These are phyloP conservation scores for Brachylomia viminalis DNA, from an alignment of 2,888 invertebrate genomes.

Conservation along the genomic window DNA sequence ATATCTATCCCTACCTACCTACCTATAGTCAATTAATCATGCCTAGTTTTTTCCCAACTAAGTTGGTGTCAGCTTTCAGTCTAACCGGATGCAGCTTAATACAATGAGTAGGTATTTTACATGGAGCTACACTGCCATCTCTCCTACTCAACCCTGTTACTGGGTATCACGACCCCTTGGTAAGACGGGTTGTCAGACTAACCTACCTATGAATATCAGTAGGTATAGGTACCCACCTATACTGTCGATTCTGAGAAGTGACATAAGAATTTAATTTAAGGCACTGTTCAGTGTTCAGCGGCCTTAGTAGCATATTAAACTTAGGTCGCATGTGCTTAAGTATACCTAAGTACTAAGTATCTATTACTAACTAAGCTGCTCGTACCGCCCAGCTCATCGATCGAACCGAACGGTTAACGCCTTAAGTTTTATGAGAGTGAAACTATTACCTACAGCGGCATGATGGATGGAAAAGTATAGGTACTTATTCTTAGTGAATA, in stretches of 20 bases:
- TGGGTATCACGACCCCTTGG: too few relatives aligned
- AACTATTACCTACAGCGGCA: not conserved
- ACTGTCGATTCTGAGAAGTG: not conserved
- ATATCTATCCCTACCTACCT: too few relatives aligned
- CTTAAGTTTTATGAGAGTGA: constrained; percentile 10
- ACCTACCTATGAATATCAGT: not conserved
- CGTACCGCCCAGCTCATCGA: not conserved
- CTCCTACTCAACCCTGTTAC: too few relatives aligned
- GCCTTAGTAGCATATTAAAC: not conserved
- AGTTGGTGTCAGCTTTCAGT: too few relatives aligned
- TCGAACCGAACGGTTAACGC: constrained; percentile 22
- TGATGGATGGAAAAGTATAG: not conserved
- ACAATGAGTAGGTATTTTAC: too few relatives aligned
- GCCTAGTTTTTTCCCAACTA: too few relatives aligned
- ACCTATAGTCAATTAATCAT: too few relatives aligned
- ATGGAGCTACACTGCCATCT: too few relatives aligned
- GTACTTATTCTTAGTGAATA: not conserved
- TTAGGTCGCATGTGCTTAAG: not conserved
- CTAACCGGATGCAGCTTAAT: too few relatives aligned
- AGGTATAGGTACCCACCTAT: too few relatives aligned
- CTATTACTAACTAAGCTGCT: not conserved
- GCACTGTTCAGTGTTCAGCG: not conserved
- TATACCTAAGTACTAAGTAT: not conserved
- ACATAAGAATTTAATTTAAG: too few relatives aligned
- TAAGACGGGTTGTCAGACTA: too few relatives aligned